Conservation (phyloP, 2,888 invertebrate species). For the Meiosimyza decipiens region DNA sequence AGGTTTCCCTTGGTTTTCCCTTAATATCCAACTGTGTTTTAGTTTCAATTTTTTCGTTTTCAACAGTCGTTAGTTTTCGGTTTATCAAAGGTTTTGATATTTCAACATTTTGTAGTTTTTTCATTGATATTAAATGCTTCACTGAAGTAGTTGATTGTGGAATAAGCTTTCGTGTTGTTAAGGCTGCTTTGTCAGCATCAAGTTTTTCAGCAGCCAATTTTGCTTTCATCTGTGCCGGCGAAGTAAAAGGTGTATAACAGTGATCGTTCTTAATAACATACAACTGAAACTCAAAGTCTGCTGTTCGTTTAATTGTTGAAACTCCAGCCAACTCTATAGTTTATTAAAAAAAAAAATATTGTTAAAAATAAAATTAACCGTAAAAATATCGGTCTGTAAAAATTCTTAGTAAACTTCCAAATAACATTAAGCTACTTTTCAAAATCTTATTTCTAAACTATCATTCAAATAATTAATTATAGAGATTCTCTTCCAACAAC, state of each 20-base stretch:
- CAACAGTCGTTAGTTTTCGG: neutral
- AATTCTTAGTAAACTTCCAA: no score
- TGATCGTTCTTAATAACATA: constrained; percentile 79
- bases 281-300: constrained; percentile 62
- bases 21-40: constrained; percentile 35
- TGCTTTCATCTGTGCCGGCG: constrained; percentile 70
- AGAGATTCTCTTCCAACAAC: no score
- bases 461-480: no score
- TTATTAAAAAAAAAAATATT: constrained; percentile 8
- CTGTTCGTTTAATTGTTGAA: constrained; percentile 58
- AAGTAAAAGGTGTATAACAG: constrained; percentile 80
- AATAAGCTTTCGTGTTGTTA: constrained; percentile 52
- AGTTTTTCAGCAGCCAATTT: constrained; percentile 53
- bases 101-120: constrained; percentile 42
- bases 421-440: no score
- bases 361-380: neutral
- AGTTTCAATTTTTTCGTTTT: constrained; percentile 25
- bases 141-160: constrained; percentile 45
- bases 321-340: constrained; percentile 61
- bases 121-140: constrained; percentile 51
- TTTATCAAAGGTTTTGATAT: neutral
- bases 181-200: constrained; percentile 50
- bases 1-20: constrained; percentile 24
- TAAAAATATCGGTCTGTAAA: no score
- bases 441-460: no score